Evolutionary conservation across 1,140 invertebrate genomes (phyloP).

Genomic region (Microplitis mediator): DNA sequence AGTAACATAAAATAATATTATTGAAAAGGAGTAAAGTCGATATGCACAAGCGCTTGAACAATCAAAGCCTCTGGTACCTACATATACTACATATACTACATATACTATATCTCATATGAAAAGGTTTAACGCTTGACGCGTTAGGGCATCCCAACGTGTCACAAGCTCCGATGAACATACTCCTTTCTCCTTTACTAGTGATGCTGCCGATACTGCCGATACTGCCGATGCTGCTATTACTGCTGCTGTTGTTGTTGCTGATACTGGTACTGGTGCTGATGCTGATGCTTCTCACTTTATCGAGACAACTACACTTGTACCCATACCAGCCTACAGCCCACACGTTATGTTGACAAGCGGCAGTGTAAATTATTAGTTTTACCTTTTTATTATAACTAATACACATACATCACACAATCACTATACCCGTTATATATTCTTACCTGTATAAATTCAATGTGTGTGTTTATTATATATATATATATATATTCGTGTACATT

Average conservation of each 20-base stretch:
- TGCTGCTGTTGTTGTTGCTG: not conserved
- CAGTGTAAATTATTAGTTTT: too few relatives aligned
- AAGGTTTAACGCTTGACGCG: constrained; percentile 27
- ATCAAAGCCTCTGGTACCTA: constrained; percentile 51
- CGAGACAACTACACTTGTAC: not conserved
- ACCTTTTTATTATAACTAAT: too few relatives aligned
- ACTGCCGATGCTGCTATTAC: too few relatives aligned
- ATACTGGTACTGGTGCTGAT: too few relatives aligned
- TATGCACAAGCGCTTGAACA: constrained; percentile 45
- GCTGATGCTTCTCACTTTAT: not conserved
- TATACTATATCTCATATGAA: constrained; percentile 5
- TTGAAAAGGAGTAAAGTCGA: constrained; percentile 28
- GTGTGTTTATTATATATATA: not conserved
- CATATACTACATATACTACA: constrained; percentile 40
- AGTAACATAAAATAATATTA: not conserved
- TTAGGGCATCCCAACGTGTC: constrained; percentile 34
- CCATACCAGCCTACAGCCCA: not conserved
- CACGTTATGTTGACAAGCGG: not conserved
- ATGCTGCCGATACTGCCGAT: too few relatives aligned
- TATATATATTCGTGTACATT: not conserved
- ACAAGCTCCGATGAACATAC: constrained; percentile 45
- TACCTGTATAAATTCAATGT: not conserved
- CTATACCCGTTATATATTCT: too few relatives aligned
- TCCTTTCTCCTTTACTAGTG: not conserved
- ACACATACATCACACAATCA: too few relatives aligned